phyloP scores from a whole-genome alignment of 2,797 vertebrate species.

The Lemur catta region DNA sequence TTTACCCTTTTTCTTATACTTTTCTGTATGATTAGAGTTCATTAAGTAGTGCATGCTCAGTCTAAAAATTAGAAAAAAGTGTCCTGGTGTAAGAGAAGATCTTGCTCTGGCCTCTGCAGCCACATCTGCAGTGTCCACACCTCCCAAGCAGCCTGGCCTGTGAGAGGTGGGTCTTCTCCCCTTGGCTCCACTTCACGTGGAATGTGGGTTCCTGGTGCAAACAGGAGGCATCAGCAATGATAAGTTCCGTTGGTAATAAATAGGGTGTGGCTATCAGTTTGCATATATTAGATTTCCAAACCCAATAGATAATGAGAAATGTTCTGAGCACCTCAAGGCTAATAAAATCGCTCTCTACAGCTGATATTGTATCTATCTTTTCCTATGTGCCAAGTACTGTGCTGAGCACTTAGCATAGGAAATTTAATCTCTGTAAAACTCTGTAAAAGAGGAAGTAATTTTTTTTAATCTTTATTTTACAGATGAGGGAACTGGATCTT shows the following conservation, averaged over 20 bases:
- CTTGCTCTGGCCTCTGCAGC: neutral
- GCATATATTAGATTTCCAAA: neutral
- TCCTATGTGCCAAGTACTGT: neutral
- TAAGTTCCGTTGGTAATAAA: neutral
- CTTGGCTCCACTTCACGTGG: neutral
- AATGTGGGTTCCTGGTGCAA: neutral
- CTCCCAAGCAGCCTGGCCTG: too few relatives aligned
- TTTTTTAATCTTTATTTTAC: slow-evolving; percentile 44
- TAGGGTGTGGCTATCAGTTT: neutral
- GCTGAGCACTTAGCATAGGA: neutral
- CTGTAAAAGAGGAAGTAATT: slow-evolving; percentile 5
- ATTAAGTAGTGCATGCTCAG: neutral
- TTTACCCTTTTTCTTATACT: neutral
- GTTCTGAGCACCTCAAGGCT: neutral
- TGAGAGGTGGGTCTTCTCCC: neutral
- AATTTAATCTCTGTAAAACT: slow-evolving; percentile 7
- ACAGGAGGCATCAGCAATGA: neutral
- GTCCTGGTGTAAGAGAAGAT: neutral
- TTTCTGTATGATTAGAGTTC: neutral
- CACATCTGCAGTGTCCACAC: accelerated
- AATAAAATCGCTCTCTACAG: neutral
- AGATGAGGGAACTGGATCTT: slow-evolving; percentile 33
- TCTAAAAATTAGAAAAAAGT: neutral
- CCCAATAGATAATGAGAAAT: neutral
- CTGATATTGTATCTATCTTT: neutral